phyloP scores from a whole-genome alignment of 2,113 vertebrate species.

The Capricornis sumatraensis region DNA sequence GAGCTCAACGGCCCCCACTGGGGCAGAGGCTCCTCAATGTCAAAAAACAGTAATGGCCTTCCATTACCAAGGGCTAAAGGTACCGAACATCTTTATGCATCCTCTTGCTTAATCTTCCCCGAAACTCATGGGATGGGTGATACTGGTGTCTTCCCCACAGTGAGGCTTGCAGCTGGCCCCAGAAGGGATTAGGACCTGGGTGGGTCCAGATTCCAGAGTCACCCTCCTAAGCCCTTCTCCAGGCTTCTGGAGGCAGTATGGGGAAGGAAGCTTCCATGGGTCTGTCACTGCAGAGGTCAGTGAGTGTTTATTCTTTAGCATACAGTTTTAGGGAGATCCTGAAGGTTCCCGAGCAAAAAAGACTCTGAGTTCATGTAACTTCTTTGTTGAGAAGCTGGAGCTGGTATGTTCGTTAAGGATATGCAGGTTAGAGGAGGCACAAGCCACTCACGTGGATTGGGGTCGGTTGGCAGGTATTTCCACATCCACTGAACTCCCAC shows the following conservation, averaged over 20 bases:
- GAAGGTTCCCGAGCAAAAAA: background rate
- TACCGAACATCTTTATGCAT: too few relatives aligned
- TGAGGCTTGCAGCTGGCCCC: background rate
- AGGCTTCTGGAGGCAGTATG: rapidly evolving
- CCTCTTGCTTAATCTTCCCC: background rate
- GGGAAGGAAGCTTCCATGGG: background rate
- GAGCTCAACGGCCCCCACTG: background rate
- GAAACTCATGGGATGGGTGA: background rate
- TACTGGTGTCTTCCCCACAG: background rate
- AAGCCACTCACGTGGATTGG: background rate
- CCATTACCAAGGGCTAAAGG: background rate
- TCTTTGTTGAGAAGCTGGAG: background rate
- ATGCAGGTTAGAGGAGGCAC: background rate
- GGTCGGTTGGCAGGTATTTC: background rate
- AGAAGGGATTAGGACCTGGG: background rate
- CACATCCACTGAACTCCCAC: background rate
- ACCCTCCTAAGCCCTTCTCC: background rate
- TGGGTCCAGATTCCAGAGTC: background rate
- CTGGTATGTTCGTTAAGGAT: background rate
- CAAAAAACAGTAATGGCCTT: background rate
- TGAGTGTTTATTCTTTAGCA: background rate
- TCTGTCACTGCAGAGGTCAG: background rate
- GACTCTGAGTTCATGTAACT: background rate
- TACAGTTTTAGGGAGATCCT: background rate
- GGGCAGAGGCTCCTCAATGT: background rate